phyloP scores from a whole-genome alignment of 2,888 invertebrate species.

The Halictus ligatus region DNA sequence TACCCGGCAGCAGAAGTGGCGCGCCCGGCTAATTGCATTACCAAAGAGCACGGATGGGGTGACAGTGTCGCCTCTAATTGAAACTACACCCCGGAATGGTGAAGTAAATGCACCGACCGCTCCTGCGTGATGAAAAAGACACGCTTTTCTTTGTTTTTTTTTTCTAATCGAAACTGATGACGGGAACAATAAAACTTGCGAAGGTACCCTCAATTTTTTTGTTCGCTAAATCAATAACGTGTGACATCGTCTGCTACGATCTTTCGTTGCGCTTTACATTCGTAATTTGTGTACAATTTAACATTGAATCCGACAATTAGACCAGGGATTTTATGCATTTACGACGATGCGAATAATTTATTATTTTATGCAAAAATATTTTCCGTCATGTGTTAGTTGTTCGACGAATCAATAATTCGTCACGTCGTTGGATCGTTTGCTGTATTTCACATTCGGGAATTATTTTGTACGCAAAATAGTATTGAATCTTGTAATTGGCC shows the following conservation, averaged over 20 bases:
- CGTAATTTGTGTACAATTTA: neutral
- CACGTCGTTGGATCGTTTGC: neutral
- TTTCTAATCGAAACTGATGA: neutral
- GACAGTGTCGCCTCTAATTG: conserved; percentile 60
- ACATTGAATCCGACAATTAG: neutral
- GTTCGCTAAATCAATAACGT: neutral
- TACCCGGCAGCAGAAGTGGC: conserved; percentile 50
- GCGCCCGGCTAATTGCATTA: conserved; percentile 67
- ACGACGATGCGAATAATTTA: neutral
- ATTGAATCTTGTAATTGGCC: neutral
- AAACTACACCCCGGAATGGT: conserved; percentile 39
- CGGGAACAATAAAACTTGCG: neutral
- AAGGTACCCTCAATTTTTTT: neutral
- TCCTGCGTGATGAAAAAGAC: neutral
- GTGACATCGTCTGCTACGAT: neutral
- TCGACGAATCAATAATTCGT: neutral
- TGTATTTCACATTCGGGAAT: neutral
- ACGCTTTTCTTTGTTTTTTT: neutral
- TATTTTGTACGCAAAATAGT: neutral
- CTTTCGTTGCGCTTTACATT: neutral
- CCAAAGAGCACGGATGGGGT: conserved; percentile 49
- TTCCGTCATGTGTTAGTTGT: too few species aligned
- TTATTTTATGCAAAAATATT: neutral
- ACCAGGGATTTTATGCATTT: accelerated
- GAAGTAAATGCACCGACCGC: conserved; percentile 17